Evolutionary conservation across 2,113 vertebrate species (phyloP).

Genomic region (Mixornis gularis): DNA sequence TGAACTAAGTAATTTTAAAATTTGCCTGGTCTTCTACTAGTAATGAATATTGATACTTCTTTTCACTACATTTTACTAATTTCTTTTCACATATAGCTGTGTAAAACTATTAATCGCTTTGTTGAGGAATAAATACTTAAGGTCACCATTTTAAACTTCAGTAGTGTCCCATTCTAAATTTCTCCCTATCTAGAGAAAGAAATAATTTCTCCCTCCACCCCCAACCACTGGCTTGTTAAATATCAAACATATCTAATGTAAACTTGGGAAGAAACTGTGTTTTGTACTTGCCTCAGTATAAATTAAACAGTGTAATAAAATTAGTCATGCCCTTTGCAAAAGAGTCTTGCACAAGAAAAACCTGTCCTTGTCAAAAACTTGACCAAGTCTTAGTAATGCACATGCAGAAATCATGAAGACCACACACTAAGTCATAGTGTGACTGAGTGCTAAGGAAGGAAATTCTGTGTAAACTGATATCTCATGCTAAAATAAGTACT

Average conservation of each 20-base stretch:
- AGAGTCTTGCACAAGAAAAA: not conserved
- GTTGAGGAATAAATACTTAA: not conserved
- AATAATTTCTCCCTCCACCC: not conserved
- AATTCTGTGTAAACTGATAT: not conserved
- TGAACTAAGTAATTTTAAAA: not conserved
- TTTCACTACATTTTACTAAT: not conserved
- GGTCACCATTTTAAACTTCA: not conserved
- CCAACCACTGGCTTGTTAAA: not conserved
- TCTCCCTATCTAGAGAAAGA: not conserved
- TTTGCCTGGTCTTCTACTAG: not conserved
- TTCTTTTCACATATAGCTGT: not conserved
- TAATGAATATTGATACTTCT: not conserved
- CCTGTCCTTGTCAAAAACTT: not conserved
- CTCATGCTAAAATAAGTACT: not conserved
- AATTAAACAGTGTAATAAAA: constrained; percentile 1
- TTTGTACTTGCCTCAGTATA: not conserved
- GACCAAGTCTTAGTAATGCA: not conserved
- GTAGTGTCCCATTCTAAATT: not conserved
- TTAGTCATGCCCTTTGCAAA: not conserved
- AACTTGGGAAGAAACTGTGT: not conserved
- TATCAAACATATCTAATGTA: not conserved
- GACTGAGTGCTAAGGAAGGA: not conserved
- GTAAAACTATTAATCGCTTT: not conserved
- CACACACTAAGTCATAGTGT: not conserved
- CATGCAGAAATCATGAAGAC: not conserved